Evolutionary conservation across 2,797 vertebrate species (phyloP).

Genomic region (Carduelis carduelis): DNA sequence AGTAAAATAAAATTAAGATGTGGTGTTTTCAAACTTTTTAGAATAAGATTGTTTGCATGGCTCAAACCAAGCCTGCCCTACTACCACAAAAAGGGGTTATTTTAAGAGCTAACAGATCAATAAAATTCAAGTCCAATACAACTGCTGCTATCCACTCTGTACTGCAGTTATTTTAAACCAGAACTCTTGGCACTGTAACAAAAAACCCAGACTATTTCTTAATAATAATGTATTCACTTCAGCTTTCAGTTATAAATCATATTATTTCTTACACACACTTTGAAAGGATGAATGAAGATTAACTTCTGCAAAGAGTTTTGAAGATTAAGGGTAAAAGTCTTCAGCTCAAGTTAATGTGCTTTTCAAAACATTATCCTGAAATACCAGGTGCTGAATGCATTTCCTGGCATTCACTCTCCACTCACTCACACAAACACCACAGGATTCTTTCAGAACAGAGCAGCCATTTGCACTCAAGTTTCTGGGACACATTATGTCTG

Average conservation of each 20-base stretch:
- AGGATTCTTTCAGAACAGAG: neutral
- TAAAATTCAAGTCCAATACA: neutral
- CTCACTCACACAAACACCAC: neutral
- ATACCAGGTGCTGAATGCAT: neutral
- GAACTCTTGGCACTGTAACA: neutral
- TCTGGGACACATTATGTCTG: neutral
- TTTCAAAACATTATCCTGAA: neutral
- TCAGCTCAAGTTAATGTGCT: neutral
- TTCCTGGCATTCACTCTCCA: neutral
- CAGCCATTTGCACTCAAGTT: neutral
- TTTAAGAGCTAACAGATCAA: neutral
- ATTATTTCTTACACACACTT: neutral
- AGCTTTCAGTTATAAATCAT: neutral
- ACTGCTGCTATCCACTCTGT: neutral
- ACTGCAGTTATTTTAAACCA: neutral
- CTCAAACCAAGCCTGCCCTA: neutral
- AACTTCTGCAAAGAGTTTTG: neutral
- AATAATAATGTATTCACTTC: neutral
- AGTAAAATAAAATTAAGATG: neutral
- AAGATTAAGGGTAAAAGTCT: slow-evolving; percentile 5
- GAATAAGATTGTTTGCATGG: neutral
- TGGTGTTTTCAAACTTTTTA: neutral
- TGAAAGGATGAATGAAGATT: neutral
- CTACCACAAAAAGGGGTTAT: neutral
- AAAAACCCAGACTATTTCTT: neutral